These are phyloP conservation scores for Eupithecia exiguata DNA, from an alignment of 2,888 invertebrate genomes.

Conservation along the genomic window DNA sequence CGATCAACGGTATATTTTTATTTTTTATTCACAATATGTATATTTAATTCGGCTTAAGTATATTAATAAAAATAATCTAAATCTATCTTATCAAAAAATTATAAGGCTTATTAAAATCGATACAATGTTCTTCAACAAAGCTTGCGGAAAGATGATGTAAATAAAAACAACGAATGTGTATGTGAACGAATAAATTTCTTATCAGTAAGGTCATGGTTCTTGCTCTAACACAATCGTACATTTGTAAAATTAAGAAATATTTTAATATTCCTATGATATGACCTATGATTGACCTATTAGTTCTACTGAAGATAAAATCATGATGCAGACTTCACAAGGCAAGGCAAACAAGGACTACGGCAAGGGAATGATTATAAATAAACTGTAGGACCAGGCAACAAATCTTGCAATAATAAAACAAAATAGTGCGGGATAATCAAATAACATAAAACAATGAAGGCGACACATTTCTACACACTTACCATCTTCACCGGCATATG, in stretches of 20 bases:
- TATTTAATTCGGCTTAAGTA: neutral
- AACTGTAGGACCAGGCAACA: neutral
- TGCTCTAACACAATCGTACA: neutral
- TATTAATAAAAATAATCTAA: neutral
- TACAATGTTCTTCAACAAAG: neutral
- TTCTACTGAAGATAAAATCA: neutral
- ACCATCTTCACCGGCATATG: slow-evolving; percentile 6
- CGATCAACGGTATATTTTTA: too few relatives aligned
- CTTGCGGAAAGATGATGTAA: slow-evolving; percentile 3
- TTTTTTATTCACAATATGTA: too few relatives aligned
- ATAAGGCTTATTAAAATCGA: neutral
- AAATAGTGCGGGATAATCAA: neutral
- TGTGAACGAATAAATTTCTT: neutral
- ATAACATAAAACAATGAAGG: neutral
- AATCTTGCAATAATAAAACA: neutral
- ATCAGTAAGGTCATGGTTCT: slow-evolving; percentile 8
- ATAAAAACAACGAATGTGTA: neutral
- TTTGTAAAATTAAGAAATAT: neutral
- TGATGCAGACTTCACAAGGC: neutral
- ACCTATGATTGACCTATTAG: neutral
- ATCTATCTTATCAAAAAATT: neutral
- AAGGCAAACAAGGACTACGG: neutral
- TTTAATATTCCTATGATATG: neutral
- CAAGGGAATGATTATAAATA: neutral
- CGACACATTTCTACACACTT: neutral